phyloP scores from a whole-genome alignment of 1,140 invertebrate genomes.

The Pseudomyrmex concolor region DNA sequence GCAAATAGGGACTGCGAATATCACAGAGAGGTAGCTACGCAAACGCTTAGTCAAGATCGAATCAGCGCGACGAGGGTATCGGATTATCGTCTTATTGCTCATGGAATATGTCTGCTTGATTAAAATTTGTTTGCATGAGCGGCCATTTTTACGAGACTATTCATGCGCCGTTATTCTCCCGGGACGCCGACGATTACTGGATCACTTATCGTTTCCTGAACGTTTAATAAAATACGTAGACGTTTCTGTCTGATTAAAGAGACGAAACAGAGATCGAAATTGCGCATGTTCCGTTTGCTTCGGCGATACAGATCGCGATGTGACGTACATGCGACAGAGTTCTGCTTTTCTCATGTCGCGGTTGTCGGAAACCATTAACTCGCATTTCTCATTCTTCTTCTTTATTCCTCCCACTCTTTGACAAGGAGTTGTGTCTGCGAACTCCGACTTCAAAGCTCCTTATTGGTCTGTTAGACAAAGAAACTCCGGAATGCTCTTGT shows the following conservation, averaged over 20 bases:
- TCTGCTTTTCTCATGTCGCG: no score
- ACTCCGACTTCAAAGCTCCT: no score
- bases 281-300: neutral
- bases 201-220: constrained; percentile 29
- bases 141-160: constrained; percentile 30
- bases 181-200: constrained; percentile 26
- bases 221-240: constrained; percentile 23
- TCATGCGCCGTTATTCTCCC: constrained; percentile 1
- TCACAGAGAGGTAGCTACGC: neutral
- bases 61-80: constrained; percentile 3
- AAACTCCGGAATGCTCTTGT: no score
- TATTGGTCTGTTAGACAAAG: no score
- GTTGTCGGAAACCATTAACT: no score
- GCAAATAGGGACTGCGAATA: constrained; percentile 21
- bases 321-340: neutral
- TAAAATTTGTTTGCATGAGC: constrained; percentile 33
- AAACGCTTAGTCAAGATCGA: constrained; percentile 14
- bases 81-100: constrained; percentile 25
- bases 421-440: no score
- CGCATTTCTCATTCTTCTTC: no score
- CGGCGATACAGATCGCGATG: neutral
- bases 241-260: constrained; percentile 9
- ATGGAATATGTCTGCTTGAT: constrained; percentile 37
- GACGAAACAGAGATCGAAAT: constrained; percentile 7
- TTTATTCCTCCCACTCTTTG: no score